Conservation (phyloP, 2,797 vertebrate genomes). For the Eutrigla gurnardus region DNA sequence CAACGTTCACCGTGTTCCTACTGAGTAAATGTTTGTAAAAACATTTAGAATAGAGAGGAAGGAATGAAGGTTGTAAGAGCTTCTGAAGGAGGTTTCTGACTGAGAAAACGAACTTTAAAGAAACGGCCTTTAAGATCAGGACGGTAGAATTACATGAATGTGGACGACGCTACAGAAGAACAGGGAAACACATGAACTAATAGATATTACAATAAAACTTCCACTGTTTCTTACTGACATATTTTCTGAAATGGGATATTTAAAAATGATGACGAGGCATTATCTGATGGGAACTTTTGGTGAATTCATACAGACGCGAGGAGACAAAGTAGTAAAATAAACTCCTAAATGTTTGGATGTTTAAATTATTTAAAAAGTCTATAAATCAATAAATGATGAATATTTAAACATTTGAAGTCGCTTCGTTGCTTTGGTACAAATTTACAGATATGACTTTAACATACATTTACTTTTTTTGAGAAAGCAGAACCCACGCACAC, state of each 20-base stretch:
- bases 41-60: not conserved
- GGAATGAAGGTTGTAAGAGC: not conserved
- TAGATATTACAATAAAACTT: too few species aligned
- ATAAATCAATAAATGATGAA: not conserved
- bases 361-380: not conserved
- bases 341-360: not conserved
- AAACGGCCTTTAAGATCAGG: not conserved
- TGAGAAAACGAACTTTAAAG: too few species aligned
- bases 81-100: too few species aligned
- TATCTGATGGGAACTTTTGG: too few species aligned
- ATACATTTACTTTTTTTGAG: constrained; percentile 18
- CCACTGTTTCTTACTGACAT: too few species aligned
- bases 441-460: not conserved
- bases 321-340: too few species aligned
- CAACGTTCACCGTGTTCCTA: too few species aligned
- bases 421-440: not conserved
- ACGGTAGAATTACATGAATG: too few species aligned
- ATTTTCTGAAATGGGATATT: not conserved
- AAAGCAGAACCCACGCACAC: constrained; percentile 5
- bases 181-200: too few species aligned
- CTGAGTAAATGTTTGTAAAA: too few species aligned
- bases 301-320: not conserved
- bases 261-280: not conserved
- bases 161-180: too few species aligned
- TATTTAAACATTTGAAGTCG: too few species aligned